Evolutionary conservation across 2,797 vertebrate species (phyloP), one percentile per base, ranked within the genome.

Genomic region (Loris lydekkerianus): DNA sequence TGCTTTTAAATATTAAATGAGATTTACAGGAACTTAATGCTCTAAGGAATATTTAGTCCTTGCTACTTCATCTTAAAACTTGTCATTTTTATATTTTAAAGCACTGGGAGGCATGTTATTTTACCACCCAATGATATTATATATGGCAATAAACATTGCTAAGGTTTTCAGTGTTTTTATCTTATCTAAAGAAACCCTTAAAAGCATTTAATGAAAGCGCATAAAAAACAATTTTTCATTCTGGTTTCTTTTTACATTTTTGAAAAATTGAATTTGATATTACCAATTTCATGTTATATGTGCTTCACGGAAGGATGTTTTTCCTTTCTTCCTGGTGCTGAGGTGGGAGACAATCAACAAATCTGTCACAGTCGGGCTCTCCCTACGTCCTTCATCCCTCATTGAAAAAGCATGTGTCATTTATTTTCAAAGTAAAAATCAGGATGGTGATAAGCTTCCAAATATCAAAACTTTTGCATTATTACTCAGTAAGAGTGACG

Each of bases 401-500:
- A 69, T 1, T 96, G 43, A 91, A 89, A 91, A 91, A 86, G 34
- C 7, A 63, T 10, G 9, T 25, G 86, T 76, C 58, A 49, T 78
- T 70, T 46, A 13, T 97, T 90, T 91, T 83, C 88, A 1, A 1
- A 76, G 40, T 49, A 76, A 96, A 98, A 56, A 34, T 11, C 37
- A 97, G 87, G 89, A 88, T 82, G 4, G 31, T 85, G 97, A 95
- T 65, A 95, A 97, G 94, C 96, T 98, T 86, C 18, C 27, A 80
- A 82, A 82, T 98, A 97, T 98, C 97, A n/a, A 84, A 98, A 97
- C 97, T 97, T 98, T 97, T 98, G 98, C 96, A 97, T 99, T 99
- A 98, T 98, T 98, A 99, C 99, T 99, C 99, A 98, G 93, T 53
- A 96, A 98, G 98, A 98, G 98, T 98, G 98, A 97, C 98, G 97